These are phyloP conservation scores for Temnothorax rugatulus DNA, from an alignment of 2,888 invertebrate species.

Conservation along the genomic window DNA sequence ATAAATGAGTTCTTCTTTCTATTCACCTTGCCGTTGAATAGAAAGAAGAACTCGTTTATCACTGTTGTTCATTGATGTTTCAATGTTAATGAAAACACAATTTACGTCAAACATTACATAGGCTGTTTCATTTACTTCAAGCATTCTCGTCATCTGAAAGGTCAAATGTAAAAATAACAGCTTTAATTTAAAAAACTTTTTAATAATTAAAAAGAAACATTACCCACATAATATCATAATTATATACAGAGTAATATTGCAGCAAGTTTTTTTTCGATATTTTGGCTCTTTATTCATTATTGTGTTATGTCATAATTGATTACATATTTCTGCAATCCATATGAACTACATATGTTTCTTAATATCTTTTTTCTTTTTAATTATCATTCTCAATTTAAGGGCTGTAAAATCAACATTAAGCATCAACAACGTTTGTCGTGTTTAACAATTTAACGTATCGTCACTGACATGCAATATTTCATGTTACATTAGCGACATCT, in stretches of 20 bases:
- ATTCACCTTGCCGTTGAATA: not conserved
- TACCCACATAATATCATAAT: not conserved
- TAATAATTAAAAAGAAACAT: not conserved
- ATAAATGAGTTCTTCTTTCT: not conserved
- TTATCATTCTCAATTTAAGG: not conserved
- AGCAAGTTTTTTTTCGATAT: not conserved
- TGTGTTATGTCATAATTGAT: not conserved
- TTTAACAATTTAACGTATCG: not conserved
- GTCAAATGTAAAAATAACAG: not conserved
- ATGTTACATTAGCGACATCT: not conserved
- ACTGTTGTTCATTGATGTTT: not conserved
- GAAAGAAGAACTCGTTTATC: too few relatives aligned
- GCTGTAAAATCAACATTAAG: not conserved
- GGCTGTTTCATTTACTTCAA: too few relatives aligned
- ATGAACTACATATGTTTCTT: not conserved
- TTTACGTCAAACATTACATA: not conserved
- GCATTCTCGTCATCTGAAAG: not conserved
- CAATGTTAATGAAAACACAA: not conserved
- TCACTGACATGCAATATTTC: not conserved
- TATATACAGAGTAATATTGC: not conserved
- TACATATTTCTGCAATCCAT: not conserved
- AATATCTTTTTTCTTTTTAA: not conserved
- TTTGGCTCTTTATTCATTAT: not conserved
- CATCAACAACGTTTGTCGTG: not conserved
- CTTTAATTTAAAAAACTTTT: not conserved